phyloP scores from a whole-genome alignment of 2,113 vertebrate species.

The Stictonetta naevosa region DNA sequence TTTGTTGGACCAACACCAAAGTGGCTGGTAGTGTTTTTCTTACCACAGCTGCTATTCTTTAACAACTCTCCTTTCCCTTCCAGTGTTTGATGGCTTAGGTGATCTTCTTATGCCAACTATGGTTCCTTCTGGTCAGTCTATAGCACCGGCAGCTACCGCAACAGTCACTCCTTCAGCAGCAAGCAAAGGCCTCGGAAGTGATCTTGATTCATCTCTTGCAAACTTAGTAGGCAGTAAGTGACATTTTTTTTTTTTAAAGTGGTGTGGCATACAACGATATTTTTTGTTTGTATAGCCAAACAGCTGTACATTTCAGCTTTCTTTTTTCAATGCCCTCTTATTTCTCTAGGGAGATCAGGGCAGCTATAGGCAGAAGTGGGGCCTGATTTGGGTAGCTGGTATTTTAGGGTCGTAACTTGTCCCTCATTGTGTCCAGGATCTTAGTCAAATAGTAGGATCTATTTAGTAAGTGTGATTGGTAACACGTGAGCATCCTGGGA shows the following conservation, averaged over 20 bases:
- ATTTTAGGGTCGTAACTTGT: not conserved
- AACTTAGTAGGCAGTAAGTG: conserved; percentile 96
- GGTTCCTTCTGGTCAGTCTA: conserved; percentile 89
- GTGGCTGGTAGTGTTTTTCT: not conserved
- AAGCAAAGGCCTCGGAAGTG: conserved; percentile 89
- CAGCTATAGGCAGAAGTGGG: not conserved
- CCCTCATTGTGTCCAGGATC: not conserved
- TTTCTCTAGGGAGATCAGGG: not conserved
- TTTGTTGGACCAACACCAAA: not conserved
- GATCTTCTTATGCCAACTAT: conserved; percentile 96
- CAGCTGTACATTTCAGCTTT: not conserved
- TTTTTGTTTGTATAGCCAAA: not conserved
- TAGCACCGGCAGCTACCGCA: conserved; percentile 68
- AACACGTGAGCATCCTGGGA: accelerated
- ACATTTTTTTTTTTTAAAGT: too few relatives aligned
- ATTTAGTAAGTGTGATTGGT: not conserved
- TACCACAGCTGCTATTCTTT: not conserved
- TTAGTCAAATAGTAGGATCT: not conserved
- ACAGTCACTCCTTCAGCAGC: conserved; percentile 74
- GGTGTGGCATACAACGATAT: not conserved
- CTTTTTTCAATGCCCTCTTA: not conserved
- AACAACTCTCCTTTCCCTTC: conserved; percentile 51
- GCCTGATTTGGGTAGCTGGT: not conserved
- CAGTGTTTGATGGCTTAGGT: conserved; percentile 96
- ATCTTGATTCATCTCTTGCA: conserved; percentile 95